Evolutionary conservation across 1,140 invertebrate species (phyloP).

Genomic region (Halyomorpha halys): DNA sequence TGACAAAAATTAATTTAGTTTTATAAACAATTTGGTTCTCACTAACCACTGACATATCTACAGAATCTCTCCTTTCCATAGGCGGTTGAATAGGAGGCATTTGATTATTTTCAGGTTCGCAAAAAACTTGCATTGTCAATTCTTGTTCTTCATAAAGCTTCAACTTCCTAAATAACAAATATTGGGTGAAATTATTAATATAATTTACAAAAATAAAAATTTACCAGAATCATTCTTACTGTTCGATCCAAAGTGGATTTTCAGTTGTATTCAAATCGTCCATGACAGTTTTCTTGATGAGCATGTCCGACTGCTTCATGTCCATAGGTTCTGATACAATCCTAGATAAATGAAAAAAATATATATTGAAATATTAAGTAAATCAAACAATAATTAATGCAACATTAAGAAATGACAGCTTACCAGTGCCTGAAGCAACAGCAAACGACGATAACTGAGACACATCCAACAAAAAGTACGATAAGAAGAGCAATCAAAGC

Average conservation of each 20-base stretch:
- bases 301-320: conserved; percentile 60
- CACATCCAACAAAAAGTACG: conserved; percentile 72
- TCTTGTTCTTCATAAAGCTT: conserved; percentile 88
- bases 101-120: conserved; percentile 52
- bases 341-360: conserved; percentile 36
- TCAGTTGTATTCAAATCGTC: conserved; percentile 79
- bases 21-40: not conserved
- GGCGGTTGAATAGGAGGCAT: conserved; percentile 33
- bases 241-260: conserved; percentile 87
- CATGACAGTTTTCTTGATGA: conserved; percentile 71
- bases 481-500: conserved; percentile 75
- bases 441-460: conserved; percentile 77
- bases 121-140: conserved; percentile 85
- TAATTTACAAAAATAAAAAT: no score
- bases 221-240: conserved; percentile 47
- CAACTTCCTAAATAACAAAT: conserved; percentile 51
- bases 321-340: conserved; percentile 54
- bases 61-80: conserved; percentile 38
- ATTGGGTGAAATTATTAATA: no score
- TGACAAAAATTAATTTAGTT: not conserved
- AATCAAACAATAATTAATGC: conserved; percentile 5
- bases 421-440: conserved; percentile 80
- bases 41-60: conserved; percentile 44
- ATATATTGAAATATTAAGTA: not conserved
- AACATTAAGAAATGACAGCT: conserved; percentile 31